Conservation (phyloP, 1,140 invertebrate species). For the Idris sp. region DNA sequence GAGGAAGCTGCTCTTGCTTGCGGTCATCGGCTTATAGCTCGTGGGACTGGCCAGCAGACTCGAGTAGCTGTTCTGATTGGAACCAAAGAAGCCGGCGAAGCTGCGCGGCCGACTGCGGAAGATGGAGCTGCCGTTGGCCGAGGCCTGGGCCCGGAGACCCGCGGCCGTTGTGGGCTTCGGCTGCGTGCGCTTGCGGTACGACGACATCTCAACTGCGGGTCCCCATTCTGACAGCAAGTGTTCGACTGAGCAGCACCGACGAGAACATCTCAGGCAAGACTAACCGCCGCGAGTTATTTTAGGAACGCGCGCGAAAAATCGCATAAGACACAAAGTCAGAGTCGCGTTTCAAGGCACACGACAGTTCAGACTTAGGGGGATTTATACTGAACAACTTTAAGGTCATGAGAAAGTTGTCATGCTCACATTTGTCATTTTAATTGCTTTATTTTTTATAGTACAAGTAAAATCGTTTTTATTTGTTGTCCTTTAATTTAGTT, state of each 20-base stretch:
- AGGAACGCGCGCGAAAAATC: constrained; percentile 68
- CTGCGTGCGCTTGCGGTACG: constrained; percentile 74
- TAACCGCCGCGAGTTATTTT: constrained; percentile 74
- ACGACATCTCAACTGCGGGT: constrained; percentile 25
- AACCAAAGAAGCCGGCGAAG: constrained; percentile 71
- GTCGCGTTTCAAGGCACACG: constrained; percentile 65
- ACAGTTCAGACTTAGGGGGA: too few relatives aligned
- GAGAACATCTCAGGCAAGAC: too few relatives aligned
- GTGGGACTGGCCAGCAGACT: constrained; percentile 66
- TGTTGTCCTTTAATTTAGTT: too few relatives aligned
- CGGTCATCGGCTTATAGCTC: constrained; percentile 56
- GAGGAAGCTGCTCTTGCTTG: constrained; percentile 66
- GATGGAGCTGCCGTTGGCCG: constrained; percentile 76
- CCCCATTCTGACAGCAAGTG: constrained; percentile 68
- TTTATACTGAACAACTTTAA: too few relatives aligned
- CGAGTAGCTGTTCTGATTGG: constrained; percentile 71
- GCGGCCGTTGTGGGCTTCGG: constrained; percentile 75
- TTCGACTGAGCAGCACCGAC: too few relatives aligned
- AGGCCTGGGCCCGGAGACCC: constrained; percentile 75
- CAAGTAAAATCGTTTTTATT: too few relatives aligned
- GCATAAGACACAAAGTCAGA: constrained; percentile 68
- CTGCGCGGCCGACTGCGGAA: constrained; percentile 77
- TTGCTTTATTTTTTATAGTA: too few relatives aligned
- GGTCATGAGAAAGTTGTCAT: constrained; percentile 8
- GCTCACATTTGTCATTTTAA: too few relatives aligned